Evolutionary conservation across 2,113 vertebrate genomes (phyloP).

Genomic region (Mirounga angustirostris): DNA sequence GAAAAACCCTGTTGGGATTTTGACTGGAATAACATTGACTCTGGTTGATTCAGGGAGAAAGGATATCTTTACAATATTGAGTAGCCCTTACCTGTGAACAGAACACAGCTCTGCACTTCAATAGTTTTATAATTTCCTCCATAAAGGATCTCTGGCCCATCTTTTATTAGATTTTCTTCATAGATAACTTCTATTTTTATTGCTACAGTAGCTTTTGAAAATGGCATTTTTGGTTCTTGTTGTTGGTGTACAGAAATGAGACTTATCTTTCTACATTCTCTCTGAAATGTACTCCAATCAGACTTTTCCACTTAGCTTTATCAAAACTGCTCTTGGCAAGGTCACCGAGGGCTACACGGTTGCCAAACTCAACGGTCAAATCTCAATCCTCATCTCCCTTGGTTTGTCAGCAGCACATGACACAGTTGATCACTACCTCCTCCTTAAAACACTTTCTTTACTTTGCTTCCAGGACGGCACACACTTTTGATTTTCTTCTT

Average conservation of each 20-base stretch:
- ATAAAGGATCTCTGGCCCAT: slow-evolving; percentile 50
- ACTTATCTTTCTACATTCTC: slow-evolving; percentile 25
- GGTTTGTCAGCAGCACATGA: slow-evolving; percentile 42
- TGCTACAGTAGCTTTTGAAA: slow-evolving; percentile 5
- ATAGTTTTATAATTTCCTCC: slow-evolving; percentile 65
- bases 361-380: not conserved
- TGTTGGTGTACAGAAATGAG: slow-evolving; percentile 36
- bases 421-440: not conserved
- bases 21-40: slow-evolving; percentile 53
- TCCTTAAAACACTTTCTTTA: slow-evolving; percentile 34
- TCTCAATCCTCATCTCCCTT: slow-evolving; percentile 40
- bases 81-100: slow-evolving; percentile 12
- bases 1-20: slow-evolving; percentile 38
- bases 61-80: slow-evolving; percentile 43
- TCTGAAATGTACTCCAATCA: slow-evolving; percentile 31
- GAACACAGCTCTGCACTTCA: slow-evolving; percentile 49
- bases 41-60: slow-evolving; percentile 48
- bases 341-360: not conserved
- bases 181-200: slow-evolving; percentile 54
- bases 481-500: slow-evolving; percentile 16
- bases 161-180: slow-evolving; percentile 65
- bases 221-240: slow-evolving; percentile 42
- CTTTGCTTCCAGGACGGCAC: slow-evolving; percentile 14
- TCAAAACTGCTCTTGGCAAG: slow-evolving; percentile 51
- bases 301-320: slow-evolving; percentile 10